Base-by-base conservation (phyloP, 2,113 vertebrate species). In the Hystrix cristata region DNA sequence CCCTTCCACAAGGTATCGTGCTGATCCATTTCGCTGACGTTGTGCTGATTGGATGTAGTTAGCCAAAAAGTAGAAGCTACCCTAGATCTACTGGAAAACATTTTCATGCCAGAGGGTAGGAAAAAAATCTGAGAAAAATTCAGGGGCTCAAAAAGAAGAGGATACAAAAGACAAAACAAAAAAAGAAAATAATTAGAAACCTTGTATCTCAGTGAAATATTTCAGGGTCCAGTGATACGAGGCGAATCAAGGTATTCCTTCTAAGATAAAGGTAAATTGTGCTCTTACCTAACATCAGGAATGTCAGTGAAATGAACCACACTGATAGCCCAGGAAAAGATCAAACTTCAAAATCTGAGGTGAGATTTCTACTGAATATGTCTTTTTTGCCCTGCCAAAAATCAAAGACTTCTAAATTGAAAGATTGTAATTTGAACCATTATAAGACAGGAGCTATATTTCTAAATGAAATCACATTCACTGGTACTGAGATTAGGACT, bases 391-490 rank as follows among this genome's bases (percentile, higher is more conserved):
- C 27, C 5, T 5, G 57, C 7, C 3, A 57, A 69, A 80, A 80
- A 5, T 31, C 1, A 67, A 65, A 21, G 12, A 38, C 19, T 38
- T 10, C 3, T 59, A 59, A 21, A 21, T n/a, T 90, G 25, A 27
- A n/a, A 43, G 55, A 31, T 65, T 25, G 5, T 46, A 69, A 81
- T 16, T 46, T 23, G 29, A 81, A 31, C 11, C 38, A 91, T 7
- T 13, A 2, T 31, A 57, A 53, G 34, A 19, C 29, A 43, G 34
- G 11, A 19, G 38, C 34, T 21, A 16, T 83, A 48, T 74, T 90
- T 84, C 31, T 43, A 92, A 89, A 80, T 84, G 38, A 38, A 57
- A 71, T 87, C 23, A 55, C 31, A 78, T 72, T 94, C 69, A 72
- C 18, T 64, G 82, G 14, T 83, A 55, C 67, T 62, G 29, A 16